Conservation (phyloP, 2,888 invertebrate species). For the Lingula anatina region DNA sequence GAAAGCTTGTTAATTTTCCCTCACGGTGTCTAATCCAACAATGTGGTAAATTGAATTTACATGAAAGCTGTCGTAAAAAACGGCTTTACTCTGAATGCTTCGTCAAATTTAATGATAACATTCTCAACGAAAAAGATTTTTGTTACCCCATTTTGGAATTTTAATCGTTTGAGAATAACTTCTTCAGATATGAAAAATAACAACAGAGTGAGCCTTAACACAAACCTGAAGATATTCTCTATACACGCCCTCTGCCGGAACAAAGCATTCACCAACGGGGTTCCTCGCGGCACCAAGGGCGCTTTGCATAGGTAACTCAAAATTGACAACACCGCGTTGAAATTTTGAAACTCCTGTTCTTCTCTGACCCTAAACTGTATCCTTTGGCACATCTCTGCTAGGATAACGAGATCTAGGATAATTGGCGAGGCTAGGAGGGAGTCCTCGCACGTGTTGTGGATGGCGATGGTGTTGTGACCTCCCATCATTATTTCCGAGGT, state of each 20-base stretch:
- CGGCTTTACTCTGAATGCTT: too few species aligned
- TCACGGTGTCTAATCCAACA: too few species aligned
- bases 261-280: constrained; percentile 85
- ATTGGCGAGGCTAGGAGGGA: constrained; percentile 88
- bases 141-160: too few species aligned
- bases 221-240: constrained; percentile 71
- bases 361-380: constrained; percentile 54
- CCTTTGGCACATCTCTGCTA: constrained; percentile 79
- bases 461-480: constrained; percentile 84
- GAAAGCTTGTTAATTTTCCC: too few species aligned
- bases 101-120: too few species aligned
- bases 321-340: constrained; percentile 75
- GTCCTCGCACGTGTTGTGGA: constrained; percentile 97
- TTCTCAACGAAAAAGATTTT: too few species aligned
- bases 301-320: constrained; percentile 88
- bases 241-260: constrained; percentile 80
- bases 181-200: not conserved
- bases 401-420: constrained; percentile 81
- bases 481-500: constrained; percentile 93
- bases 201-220: not conserved
- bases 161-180: not conserved
- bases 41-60: too few species aligned
- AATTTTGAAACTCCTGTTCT: constrained; percentile 54
- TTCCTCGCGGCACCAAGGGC: constrained; percentile 71
- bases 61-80: too few species aligned